Percentiles rank a stretch among this genome's conserved stretches.
Conservation (phyloP, 2,888 invertebrate genomes). For the Dioctria linearis region DNA sequence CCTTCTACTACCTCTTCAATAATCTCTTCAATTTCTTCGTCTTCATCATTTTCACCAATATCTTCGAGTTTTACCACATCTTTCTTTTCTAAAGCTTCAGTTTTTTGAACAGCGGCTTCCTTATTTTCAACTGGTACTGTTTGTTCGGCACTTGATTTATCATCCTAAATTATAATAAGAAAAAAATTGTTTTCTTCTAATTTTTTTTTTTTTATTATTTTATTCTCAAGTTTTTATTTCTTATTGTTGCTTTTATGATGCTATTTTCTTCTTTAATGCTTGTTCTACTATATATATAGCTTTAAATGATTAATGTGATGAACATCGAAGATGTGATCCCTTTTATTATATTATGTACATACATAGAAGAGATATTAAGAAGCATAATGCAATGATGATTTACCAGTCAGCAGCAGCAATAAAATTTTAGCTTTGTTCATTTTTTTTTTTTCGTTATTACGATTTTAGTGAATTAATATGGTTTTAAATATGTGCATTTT, state of each 20-base stretch:
- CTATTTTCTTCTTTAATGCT: not conserved
- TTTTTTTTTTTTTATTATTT: constrained; percentile 8
- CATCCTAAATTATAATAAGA: constrained; percentile 34
- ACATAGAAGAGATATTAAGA: not conserved
- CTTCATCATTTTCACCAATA: constrained; percentile 49
- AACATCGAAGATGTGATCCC: not conserved
- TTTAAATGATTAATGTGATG: not conserved
- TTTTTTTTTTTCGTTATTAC: too few relatives aligned
- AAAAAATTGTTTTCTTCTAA: constrained; percentile 13
- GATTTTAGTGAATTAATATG: not conserved
- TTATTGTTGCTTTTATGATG: too few relatives aligned
- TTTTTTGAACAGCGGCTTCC: not conserved
- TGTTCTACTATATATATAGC: not conserved
- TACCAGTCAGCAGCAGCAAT: not conserved
- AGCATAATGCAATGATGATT: not conserved
- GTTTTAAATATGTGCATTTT: not conserved
- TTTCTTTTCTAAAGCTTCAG: constrained; percentile 26
- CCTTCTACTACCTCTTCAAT: constrained; percentile 54
- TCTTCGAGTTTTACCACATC: constrained; percentile 44
- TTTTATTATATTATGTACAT: too few relatives aligned
- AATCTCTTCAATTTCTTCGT: constrained; percentile 33
- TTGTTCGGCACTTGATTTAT: constrained; percentile 13
- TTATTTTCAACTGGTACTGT: constrained; percentile 4
- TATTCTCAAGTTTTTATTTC: not conserved
- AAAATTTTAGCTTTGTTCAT: not conserved